phyloP scores from a whole-genome alignment of 2,797 vertebrate species.

The Anolis apletophallus region DNA sequence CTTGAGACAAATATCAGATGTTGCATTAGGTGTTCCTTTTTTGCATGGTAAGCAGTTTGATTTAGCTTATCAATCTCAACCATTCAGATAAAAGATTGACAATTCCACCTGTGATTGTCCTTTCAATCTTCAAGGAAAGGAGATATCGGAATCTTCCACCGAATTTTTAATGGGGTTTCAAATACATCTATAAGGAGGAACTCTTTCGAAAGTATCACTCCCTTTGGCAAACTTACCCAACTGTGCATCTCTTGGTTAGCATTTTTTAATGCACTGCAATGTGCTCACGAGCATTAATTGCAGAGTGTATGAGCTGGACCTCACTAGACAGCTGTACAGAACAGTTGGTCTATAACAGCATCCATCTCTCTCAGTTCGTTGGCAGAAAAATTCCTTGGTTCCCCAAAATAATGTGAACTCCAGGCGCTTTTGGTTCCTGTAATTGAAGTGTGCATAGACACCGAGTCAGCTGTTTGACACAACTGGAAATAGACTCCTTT shows the following conservation, averaged over 20 bases:
- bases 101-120: background rate
- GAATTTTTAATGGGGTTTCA: background rate
- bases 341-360: slow-evolving; percentile 57
- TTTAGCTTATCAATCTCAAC: background rate
- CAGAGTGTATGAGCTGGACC: slow-evolving; percentile 42
- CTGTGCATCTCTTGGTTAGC: slow-evolving; percentile 23
- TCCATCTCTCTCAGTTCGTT: slow-evolving; percentile 65
- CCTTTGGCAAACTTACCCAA: slow-evolving; percentile 20
- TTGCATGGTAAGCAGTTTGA: background rate
- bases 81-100: background rate
- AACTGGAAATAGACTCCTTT: slow-evolving; percentile 38
- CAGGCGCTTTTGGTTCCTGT: slow-evolving; percentile 51
- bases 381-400: slow-evolving; percentile 66
- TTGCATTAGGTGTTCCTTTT: background rate
- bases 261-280: slow-evolving; percentile 48
- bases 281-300: slow-evolving; percentile 8
- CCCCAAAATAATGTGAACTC: slow-evolving; percentile 65
- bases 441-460: slow-evolving; percentile 53
- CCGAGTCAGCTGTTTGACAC: slow-evolving; percentile 39
- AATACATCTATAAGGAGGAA: slow-evolving; percentile 3
- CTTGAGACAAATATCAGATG: background rate
- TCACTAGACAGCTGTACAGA: slow-evolving; percentile 64
- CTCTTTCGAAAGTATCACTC: background rate
- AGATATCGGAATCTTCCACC: background rate
- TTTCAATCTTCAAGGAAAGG: background rate